Evolutionary conservation across 2,888 invertebrate genomes (phyloP).

Genomic region (Branchipolynoe longqiensis): DNA sequence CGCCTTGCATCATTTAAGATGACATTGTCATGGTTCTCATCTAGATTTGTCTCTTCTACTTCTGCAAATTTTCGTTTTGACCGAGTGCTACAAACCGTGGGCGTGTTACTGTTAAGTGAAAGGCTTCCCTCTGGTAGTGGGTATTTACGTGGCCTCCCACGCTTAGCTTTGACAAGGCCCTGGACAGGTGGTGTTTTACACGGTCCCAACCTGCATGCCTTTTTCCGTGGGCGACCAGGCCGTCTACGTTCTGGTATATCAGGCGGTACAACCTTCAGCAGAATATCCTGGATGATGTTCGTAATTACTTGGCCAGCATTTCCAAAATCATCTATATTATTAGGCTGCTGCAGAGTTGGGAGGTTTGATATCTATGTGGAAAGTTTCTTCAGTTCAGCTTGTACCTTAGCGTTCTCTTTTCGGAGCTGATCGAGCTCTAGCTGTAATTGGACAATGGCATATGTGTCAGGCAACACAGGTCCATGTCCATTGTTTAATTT

Average conservation of each 20-base stretch:
- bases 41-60: not conserved
- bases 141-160: not conserved
- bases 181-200: constrained; percentile 1
- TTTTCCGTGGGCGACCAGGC: not conserved
- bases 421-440: too few relatives aligned
- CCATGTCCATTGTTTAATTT: too few relatives aligned
- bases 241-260: not conserved
- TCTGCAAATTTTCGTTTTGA: not conserved
- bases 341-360: too few relatives aligned
- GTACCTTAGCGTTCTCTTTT: too few relatives aligned
- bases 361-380: too few relatives aligned
- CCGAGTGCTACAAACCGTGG: too few relatives aligned
- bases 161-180: not conserved
- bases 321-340: too few relatives aligned
- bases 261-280: constrained; percentile 16
- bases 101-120: too few relatives aligned
- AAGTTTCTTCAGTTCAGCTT: too few relatives aligned
- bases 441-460: too few relatives aligned
- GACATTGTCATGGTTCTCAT: not conserved
- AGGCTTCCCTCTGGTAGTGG: not conserved
- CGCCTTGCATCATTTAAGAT: too few relatives aligned
- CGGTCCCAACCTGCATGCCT: not conserved
- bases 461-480: too few relatives aligned
- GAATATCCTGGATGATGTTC: constrained; percentile 4
- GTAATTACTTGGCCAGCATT: not conserved